Conservation (phyloP, 2,113 vertebrate species). For the Caracal caracal region DNA sequence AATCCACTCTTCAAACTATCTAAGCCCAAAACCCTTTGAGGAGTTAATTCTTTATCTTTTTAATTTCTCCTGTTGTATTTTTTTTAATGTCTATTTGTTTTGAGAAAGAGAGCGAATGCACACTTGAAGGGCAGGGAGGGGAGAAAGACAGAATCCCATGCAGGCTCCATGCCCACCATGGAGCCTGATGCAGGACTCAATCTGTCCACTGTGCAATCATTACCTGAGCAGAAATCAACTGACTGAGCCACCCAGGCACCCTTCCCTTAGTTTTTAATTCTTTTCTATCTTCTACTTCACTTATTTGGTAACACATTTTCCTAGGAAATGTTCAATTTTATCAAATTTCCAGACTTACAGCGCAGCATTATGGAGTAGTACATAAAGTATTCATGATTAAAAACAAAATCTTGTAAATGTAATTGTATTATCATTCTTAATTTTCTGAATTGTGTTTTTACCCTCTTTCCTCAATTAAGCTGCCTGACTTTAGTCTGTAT, state of each 20-base stretch:
- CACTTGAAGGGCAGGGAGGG: no score
- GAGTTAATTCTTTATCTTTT: constrained; percentile 21
- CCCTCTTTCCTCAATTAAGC: background rate
- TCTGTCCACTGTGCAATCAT: no score
- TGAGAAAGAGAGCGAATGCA: no score
- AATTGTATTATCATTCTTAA: background rate
- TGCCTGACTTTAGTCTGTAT: background rate
- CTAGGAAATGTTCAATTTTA: background rate
- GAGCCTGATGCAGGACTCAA: no score
- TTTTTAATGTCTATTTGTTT: no score
- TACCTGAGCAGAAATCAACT: no score
- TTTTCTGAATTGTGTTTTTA: constrained; percentile 23
- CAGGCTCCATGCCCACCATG: no score
- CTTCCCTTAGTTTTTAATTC: background rate
- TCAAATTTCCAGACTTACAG: background rate
- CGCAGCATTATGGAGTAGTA: background rate
- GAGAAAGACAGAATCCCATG: no score
- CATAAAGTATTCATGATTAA: background rate
- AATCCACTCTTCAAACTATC: background rate
- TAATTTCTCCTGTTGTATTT: background rate
- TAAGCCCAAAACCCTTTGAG: background rate
- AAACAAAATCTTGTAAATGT: background rate
- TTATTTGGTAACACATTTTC: background rate
- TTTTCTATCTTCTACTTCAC: background rate
- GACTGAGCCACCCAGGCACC: no score